Evolutionary conservation across 2,888 invertebrate species (phyloP), one percentile per base, ranked within the genome.

Genomic region (Cremastinae sp.): DNA sequence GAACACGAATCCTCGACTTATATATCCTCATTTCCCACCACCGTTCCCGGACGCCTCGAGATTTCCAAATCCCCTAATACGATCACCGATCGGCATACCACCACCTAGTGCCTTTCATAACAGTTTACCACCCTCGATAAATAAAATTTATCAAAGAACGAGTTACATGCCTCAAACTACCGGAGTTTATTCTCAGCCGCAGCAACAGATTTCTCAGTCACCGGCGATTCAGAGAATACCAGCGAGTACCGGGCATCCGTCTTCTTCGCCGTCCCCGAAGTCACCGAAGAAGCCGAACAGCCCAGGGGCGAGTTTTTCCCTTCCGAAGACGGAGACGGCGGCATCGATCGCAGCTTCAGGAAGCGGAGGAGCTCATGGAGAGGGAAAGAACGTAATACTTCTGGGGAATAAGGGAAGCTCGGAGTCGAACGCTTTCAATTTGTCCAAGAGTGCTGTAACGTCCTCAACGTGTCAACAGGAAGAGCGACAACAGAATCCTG

Each of bases 91-190:
- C 51, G 87, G 87, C 55, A 85, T 89, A 45, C 85, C 87, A 64
- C 84, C 83, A 20, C 83, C 86, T 70, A 88, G 89, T 86, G 89
- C 90, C 86, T 90, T 88, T 78, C 89, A 90, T 75, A 89, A 85
- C 78, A 89, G 88, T 66, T 78, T 89, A 55, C 90, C 90, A 14
- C 88, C 89, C 0, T 84, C 89, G n/a, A 87, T 88, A 53, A 88
- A 86, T 62, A 89, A 89, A 53, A 78, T 88, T 9, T 88, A 87
- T 66, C 89, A 89, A 49, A 83, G 89, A 10, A 84, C 88, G 20
- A 88, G 83, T 69, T 89, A 89, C 72, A 82, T 86, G 69, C 84
- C 88, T 0, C 88, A 87, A 22, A 81, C 85, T 0, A 83, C 86
- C 10, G 75, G 73, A 0, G 74, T 76, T 22, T 79, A 80, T 49